These are phyloP conservation scores for Ptychochromis oligacanthus DNA, from an alignment of 2,113 vertebrate species.

Conservation along the genomic window DNA sequence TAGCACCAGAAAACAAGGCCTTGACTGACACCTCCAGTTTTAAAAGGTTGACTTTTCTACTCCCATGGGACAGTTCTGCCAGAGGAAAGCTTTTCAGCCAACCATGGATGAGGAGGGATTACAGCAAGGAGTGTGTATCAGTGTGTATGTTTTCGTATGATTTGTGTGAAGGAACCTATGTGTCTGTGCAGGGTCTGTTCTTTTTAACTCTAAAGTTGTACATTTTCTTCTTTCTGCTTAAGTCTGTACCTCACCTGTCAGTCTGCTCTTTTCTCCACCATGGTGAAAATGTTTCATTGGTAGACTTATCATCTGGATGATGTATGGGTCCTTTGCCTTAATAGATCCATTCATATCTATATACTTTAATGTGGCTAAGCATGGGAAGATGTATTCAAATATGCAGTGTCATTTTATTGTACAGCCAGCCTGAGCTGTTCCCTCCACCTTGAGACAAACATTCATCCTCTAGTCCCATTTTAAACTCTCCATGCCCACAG, in stretches of 20 bases:
- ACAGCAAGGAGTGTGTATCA: constrained; percentile 25
- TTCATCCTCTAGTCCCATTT: not conserved
- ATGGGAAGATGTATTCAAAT: constrained; percentile 76
- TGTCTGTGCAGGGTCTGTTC: constrained; percentile 33
- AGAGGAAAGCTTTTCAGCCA: constrained; percentile 73
- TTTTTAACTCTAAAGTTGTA: constrained; percentile 22
- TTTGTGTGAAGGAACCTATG: constrained; percentile 25
- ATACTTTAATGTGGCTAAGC: constrained; percentile 76
- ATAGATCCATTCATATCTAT: constrained; percentile 80
- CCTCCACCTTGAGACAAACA: constrained; percentile 16
- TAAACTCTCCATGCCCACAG: not conserved
- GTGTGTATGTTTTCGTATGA: constrained; percentile 29
- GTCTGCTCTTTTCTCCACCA: constrained; percentile 28
- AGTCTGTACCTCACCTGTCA: constrained; percentile 25
- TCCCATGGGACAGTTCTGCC: constrained; percentile 70
- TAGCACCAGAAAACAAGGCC: constrained; percentile 59
- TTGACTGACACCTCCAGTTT: constrained; percentile 75
- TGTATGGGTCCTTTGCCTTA: constrained; percentile 78
- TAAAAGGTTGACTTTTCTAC: constrained; percentile 74
- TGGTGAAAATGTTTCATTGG: constrained; percentile 58
- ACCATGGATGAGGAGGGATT: constrained; percentile 51
- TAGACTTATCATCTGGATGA: constrained; percentile 75
- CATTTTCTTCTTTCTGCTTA: constrained; percentile 17
- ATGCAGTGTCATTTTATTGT: constrained; percentile 73
- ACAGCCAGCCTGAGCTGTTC: constrained; percentile 50